Percentiles rank a stretch among this genome's conserved stretches.
phyloP scores from a whole-genome alignment of 2,113 vertebrate species.

The Corythaeola cristata region DNA sequence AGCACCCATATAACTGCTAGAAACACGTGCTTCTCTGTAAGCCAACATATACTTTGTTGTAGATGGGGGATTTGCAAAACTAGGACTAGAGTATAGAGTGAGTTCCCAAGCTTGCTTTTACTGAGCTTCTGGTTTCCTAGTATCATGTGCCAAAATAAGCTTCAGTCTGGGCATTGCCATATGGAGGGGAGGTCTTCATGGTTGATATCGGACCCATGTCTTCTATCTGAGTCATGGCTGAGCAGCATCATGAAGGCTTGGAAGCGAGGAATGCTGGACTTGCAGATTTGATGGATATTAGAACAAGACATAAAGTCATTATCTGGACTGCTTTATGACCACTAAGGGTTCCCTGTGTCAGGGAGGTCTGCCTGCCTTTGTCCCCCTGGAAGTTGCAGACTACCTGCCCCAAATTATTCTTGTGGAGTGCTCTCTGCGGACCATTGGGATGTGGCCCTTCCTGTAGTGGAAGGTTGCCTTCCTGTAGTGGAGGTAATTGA shows the following conservation, averaged over 20 bases:
- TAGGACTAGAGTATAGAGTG: not conserved
- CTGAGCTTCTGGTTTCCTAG: not conserved
- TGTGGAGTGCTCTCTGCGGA: not conserved
- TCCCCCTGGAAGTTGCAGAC: not conserved
- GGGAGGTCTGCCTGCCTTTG: not conserved
- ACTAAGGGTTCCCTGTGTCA: not conserved
- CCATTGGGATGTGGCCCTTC: not conserved
- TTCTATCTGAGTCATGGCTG: not conserved
- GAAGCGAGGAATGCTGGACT: not conserved
- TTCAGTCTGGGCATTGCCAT: not conserved
- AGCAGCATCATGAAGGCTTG: not conserved
- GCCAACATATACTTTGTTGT: not conserved
- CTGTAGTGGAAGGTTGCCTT: not conserved
- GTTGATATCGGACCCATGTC: not conserved
- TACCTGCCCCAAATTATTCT: not conserved
- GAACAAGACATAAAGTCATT: not conserved
- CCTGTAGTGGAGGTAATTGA: not conserved
- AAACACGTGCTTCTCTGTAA: not conserved
- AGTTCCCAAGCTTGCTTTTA: not conserved
- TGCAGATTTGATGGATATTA: not conserved
- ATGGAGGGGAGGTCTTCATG: not conserved
- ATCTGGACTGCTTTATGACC: not conserved
- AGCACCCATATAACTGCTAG: not conserved
- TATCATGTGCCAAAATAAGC: not conserved
- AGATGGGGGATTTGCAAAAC: not conserved